Evolutionary conservation across 2,888 invertebrate genomes (phyloP).

Genomic region (Podabrus alpinus): DNA sequence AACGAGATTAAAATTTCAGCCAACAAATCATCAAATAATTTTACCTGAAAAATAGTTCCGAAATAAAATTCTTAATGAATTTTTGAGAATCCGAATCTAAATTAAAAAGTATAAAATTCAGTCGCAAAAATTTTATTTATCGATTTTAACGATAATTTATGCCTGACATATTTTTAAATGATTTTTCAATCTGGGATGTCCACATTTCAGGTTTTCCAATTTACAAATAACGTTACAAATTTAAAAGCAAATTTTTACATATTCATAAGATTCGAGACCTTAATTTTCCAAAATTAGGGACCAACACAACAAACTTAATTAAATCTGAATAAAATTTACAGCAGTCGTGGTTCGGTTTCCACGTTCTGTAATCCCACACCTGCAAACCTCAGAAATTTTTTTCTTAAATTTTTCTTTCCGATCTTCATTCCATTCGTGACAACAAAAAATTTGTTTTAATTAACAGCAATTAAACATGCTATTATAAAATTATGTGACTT

Average conservation of each 20-base stretch:
- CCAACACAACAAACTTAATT: not conserved
- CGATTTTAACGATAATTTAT: not conserved
- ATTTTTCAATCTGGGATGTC: not conserved
- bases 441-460: not conserved
- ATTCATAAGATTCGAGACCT: not conserved
- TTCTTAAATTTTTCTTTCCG: not conserved
- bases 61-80: not conserved
- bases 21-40: not conserved
- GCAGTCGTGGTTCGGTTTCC: not conserved
- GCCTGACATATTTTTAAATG: not conserved
- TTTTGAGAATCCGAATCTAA: not conserved
- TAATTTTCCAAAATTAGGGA: not conserved
- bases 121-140: not conserved
- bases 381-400: no score
- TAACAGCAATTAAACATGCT: not conserved
- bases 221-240: not conserved
- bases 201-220: not conserved
- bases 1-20: not conserved
- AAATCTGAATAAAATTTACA: not conserved
- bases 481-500: not conserved
- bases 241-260: not conserved
- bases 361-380: not conserved
- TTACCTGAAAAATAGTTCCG: not conserved
- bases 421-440: not conserved
- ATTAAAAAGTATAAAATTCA: not conserved